Evolutionary conservation across 2,113 vertebrate genomes (phyloP).

Genomic region (Bos taurus): ARS-UCD2.0 NC_037357.1:72768501-72769000

Average conservation of each 20-base stretch:
- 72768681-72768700: neutral
- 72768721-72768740: neutral
- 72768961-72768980: neutral
- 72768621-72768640: neutral
- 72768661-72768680: neutral
- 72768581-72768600: neutral
- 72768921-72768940: neutral
- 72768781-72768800: neutral
- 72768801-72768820: neutral
- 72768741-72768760: neutral
- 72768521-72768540: neutral
- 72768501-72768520: neutral
- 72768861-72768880: neutral
- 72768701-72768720: neutral
- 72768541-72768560: neutral
- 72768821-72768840: neutral
- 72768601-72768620: neutral
- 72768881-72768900: neutral
- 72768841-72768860: neutral
- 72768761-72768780: neutral
- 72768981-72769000: neutral
- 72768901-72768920: neutral
- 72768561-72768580: neutral
- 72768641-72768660: neutral
- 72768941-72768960: neutral